phyloP scores from a whole-genome alignment of 2,797 vertebrate genomes.

The Pseudomugil gertrudae region DNA sequence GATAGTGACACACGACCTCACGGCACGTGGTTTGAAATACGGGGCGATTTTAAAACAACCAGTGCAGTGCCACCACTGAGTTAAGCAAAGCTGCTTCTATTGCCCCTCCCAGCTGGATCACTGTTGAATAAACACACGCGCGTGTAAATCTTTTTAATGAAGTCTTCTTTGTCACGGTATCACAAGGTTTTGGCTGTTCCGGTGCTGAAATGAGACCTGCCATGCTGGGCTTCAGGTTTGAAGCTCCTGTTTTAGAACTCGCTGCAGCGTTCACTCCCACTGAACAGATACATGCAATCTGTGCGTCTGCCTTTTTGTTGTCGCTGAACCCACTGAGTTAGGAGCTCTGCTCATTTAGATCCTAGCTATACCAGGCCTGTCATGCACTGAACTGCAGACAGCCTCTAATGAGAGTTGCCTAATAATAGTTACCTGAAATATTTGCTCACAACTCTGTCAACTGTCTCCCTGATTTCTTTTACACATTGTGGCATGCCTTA shows the following conservation, averaged over 20 bases:
- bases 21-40: constrained; percentile 5
- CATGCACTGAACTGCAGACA: constrained; percentile 51
- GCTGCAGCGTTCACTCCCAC: constrained; percentile 60
- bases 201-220: constrained; percentile 60
- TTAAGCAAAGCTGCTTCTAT: constrained; percentile 67
- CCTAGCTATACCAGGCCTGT: constrained; percentile 27
- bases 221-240: constrained; percentile 70
- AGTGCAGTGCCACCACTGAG: constrained; percentile 56
- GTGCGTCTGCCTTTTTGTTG: constrained; percentile 39
- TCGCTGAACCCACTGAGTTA: constrained; percentile 50
- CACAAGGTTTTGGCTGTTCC: constrained; percentile 58
- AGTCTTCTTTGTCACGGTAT: constrained; percentile 61
- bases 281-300: constrained; percentile 56
- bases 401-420: constrained; percentile 67
- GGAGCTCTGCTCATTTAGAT: constrained; percentile 56
- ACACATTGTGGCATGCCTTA: constrained; percentile 13
- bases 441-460: constrained; percentile 53
- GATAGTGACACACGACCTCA: constrained; percentile 3
- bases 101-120: constrained; percentile 64
- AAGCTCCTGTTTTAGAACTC: constrained; percentile 67
- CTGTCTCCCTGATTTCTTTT: constrained; percentile 35
- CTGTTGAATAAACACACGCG: constrained; percentile 55
- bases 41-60: constrained; percentile 41
- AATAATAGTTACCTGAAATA: constrained; percentile 64
- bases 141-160: constrained; percentile 62